These are phyloP conservation scores for Gallinago solitaria DNA, from an alignment of 2,797 vertebrate species.

Conservation along the genomic window DNA sequence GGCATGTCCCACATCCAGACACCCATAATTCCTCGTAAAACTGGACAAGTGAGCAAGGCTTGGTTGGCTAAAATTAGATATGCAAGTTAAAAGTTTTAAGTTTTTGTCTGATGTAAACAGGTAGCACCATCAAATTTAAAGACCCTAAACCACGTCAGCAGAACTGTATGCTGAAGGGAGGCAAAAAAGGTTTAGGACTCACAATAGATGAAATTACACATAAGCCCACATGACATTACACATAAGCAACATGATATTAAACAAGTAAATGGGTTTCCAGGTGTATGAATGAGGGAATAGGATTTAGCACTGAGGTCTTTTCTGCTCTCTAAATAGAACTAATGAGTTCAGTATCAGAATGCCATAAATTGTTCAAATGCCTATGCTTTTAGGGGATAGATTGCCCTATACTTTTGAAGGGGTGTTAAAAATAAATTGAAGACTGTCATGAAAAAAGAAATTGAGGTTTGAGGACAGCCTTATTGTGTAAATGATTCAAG, in stretches of 20 bases:
- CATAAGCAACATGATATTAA: neutral
- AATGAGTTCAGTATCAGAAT: neutral
- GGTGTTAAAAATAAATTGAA: neutral
- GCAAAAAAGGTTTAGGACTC: neutral
- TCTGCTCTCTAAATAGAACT: neutral
- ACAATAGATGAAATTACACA: neutral
- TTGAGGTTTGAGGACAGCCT: neutral
- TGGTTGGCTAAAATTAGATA: neutral
- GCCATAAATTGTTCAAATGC: neutral
- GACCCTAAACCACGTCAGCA: neutral
- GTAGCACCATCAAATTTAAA: neutral
- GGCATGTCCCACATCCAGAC: neutral
- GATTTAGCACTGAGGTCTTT: neutral
- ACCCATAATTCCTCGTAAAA: neutral
- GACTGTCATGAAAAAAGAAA: neutral
- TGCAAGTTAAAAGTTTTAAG: neutral
- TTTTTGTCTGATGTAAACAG: neutral
- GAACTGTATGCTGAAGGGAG: neutral
- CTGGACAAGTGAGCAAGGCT: neutral
- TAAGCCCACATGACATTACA: neutral
- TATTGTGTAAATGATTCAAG: neutral
- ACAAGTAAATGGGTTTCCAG: neutral
- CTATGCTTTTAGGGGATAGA: neutral
- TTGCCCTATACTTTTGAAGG: neutral
- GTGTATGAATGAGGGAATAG: neutral